Conservation (phyloP, 2,113 vertebrate species). For the Crotophaga sulcirostris region DNA sequence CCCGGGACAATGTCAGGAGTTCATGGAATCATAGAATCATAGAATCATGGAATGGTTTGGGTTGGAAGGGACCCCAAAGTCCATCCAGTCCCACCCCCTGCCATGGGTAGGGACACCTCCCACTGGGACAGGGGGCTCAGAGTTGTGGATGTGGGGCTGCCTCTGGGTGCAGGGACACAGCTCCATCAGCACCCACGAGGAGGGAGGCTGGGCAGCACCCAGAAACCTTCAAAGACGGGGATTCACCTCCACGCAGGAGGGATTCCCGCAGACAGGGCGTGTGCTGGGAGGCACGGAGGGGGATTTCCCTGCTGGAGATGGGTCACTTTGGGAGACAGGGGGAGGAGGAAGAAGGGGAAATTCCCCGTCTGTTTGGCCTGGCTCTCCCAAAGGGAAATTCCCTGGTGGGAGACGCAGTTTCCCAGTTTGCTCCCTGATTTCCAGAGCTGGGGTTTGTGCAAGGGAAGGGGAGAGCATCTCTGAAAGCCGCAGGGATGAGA, state of each 20-base stretch:
- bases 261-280: not conserved
- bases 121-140: too few species aligned
- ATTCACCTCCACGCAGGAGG: not conserved
- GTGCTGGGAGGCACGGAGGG: not conserved
- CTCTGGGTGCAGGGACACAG: accelerated
- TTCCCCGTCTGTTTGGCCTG: not conserved
- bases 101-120: too few species aligned
- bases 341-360: not conserved
- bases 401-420: not conserved
- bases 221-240: not conserved
- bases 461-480: not conserved
- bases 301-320: not conserved
- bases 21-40: too few species aligned
- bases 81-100: too few species aligned
- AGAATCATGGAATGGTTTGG: too few species aligned
- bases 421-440: not conserved
- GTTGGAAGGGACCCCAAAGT: too few species aligned
- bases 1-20: not conserved
- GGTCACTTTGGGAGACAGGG: not conserved
- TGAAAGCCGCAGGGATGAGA: not conserved
- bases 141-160: not conserved
- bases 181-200: accelerated
- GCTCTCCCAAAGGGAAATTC: conserved; percentile 18
- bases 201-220: accelerated
- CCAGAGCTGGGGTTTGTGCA: not conserved